Conservation (phyloP, 1,140 invertebrate species). For the Vanessa tameamea region DNA sequence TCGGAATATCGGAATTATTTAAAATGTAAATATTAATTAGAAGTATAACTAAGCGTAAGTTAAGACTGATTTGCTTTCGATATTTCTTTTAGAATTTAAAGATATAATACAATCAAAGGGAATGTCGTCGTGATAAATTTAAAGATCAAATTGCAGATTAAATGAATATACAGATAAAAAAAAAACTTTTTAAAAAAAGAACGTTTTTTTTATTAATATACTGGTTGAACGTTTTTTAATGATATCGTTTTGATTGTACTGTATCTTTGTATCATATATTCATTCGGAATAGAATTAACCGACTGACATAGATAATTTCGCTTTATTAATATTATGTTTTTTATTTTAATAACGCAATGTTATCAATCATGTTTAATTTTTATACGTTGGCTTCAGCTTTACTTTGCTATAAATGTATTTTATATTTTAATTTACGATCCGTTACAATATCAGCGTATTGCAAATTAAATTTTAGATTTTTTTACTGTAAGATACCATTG, state of each 20-base stretch:
- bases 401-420: slow-evolving; percentile 52
- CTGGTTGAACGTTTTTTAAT: neutral
- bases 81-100: slow-evolving; percentile 41
- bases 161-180: too few species aligned
- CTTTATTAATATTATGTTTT: slow-evolving; percentile 47
- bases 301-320: slow-evolving; percentile 60
- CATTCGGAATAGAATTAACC: slow-evolving; percentile 42
- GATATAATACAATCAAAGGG: neutral
- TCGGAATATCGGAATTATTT: slow-evolving; percentile 47
- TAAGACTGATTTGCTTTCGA: slow-evolving; percentile 77
- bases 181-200: too few species aligned
- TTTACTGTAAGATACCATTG: slow-evolving; percentile 39
- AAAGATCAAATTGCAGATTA: too few species aligned
- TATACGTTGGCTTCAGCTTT: slow-evolving; percentile 65
- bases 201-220: neutral
- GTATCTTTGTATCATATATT: slow-evolving; percentile 1
- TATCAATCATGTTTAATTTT: slow-evolving; percentile 33
- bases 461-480: slow-evolving; percentile 28
- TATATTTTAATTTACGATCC: slow-evolving; percentile 49
- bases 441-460: slow-evolving; percentile 31
- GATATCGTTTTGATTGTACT: slow-evolving; percentile 17
- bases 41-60: slow-evolving; percentile 66
- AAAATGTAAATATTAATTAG: slow-evolving; percentile 70
- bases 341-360: slow-evolving; percentile 34
- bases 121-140: neutral